phyloP scores from a whole-genome alignment of 2,797 vertebrate species.

The Salarias fasciatus region DNA sequence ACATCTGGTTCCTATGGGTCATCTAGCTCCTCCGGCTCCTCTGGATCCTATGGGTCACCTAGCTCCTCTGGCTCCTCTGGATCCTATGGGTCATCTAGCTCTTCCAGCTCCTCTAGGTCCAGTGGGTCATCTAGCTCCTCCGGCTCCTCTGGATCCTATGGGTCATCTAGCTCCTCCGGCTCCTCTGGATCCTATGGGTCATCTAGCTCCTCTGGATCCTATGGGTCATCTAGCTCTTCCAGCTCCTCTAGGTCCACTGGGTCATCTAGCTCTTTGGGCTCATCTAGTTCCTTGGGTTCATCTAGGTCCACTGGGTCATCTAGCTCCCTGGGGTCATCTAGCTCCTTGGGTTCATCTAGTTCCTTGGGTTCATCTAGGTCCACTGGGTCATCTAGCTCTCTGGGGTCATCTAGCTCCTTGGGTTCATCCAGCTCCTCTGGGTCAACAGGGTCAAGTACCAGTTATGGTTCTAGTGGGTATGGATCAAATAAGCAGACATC shows the following conservation, averaged over 20 bases:
- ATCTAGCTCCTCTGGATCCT: conserved; percentile 12
- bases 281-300: too few species aligned
- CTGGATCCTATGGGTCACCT: too few species aligned
- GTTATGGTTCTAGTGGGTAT: background rate
- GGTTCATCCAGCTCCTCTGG: conserved; percentile 7
- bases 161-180: too few species aligned
- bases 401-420: too few species aligned
- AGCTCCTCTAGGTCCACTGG: conserved; percentile 14
- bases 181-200: conserved; percentile 22
- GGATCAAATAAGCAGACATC: too few species aligned
- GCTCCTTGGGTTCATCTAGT: background rate
- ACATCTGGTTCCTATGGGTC: too few species aligned
- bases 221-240: too few species aligned
- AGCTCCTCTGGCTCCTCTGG: conserved; percentile 6
- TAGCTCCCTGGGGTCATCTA: conserved; percentile 6
- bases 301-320: conserved; percentile 25
- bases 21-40: background rate
- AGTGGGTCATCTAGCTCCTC: conserved; percentile 19
- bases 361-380: background rate
- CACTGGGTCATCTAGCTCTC: conserved; percentile 20
- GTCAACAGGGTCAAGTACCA: conserved; percentile 19
- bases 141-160: too few species aligned
- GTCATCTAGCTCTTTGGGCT: conserved; percentile 10
- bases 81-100: background rate
- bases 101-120: conserved; percentile 10